Evolutionary conservation across 2,113 vertebrate genomes (phyloP).

Genomic region (Phyllostomus hastatus): DNA sequence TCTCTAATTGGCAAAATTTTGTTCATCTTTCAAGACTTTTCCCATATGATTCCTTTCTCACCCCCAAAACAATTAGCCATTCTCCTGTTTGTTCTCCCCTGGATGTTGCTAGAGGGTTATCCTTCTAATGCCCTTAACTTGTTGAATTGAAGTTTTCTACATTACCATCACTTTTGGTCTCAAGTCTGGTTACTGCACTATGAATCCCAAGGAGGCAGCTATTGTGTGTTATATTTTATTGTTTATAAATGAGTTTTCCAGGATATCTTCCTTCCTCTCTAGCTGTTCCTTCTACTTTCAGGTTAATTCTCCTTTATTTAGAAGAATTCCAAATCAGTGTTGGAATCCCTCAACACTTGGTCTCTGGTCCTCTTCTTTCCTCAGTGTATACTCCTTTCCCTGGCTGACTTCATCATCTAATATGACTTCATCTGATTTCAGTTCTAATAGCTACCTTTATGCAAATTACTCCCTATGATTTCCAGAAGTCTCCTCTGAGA

Average conservation of each 20-base stretch:
- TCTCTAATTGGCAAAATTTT: not conserved
- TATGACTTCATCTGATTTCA: not conserved
- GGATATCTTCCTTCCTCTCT: not conserved
- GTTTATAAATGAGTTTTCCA: not conserved
- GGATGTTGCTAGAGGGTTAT: not conserved
- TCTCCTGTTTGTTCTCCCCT: not conserved
- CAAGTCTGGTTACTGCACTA: not conserved
- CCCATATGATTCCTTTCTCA: not conserved
- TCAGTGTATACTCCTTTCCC: not conserved
- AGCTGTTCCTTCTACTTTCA: not conserved
- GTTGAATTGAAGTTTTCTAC: not conserved
- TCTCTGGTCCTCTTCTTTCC: not conserved
- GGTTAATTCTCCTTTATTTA: not conserved
- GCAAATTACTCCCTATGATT: not conserved
- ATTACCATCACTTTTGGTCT: not conserved
- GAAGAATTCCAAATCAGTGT: not conserved
- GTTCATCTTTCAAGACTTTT: not conserved
- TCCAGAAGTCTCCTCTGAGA: conserved; percentile 7
- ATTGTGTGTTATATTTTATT: not conserved
- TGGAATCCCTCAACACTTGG: not conserved
- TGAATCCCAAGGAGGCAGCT: not conserved
- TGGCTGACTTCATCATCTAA: not conserved
- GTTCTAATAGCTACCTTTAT: not conserved
- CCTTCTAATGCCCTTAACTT: not conserved
- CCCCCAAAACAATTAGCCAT: not conserved